Percentiles rank a stretch among this genome's conserved stretches.
Evolutionary conservation across 2,797 vertebrate genomes (phyloP).

Genomic region (Aldrovandia affinis): DNA sequence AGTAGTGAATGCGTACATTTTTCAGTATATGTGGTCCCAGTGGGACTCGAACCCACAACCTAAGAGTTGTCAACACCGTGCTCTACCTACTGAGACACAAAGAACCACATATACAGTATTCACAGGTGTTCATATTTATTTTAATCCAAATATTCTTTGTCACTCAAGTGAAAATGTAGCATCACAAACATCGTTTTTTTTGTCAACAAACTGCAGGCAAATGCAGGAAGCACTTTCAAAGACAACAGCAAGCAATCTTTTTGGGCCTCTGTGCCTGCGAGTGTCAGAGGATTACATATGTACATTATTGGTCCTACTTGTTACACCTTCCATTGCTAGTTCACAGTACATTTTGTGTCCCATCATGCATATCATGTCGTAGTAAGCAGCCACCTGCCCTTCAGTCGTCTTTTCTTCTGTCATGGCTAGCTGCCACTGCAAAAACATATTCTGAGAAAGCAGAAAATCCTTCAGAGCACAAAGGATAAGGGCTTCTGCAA

Average conservation of each 20-base stretch:
- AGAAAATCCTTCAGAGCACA: neutral
- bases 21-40: too few relatives aligned
- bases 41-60: too few relatives aligned
- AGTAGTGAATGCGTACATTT: too few relatives aligned
- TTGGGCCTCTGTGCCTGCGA: neutral
- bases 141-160: neutral
- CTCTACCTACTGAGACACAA: too few relatives aligned
- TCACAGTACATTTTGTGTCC: neutral
- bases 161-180: neutral
- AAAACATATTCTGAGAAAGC: neutral
- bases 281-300: neutral
- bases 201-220: neutral
- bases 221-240: neutral
- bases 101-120: too few relatives aligned
- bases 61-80: too few relatives aligned
- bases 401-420: neutral
- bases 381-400: neutral
- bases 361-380: neutral
- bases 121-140: neutral
- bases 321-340: neutral
- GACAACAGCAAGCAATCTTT: neutral
- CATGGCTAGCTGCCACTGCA: neutral
- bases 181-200: neutral
- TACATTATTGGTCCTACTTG: neutral
- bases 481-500: neutral